Evolutionary conservation across 92 coral and sea anemone species (phyloP).

Genomic region (Bergia sp.): DNA sequence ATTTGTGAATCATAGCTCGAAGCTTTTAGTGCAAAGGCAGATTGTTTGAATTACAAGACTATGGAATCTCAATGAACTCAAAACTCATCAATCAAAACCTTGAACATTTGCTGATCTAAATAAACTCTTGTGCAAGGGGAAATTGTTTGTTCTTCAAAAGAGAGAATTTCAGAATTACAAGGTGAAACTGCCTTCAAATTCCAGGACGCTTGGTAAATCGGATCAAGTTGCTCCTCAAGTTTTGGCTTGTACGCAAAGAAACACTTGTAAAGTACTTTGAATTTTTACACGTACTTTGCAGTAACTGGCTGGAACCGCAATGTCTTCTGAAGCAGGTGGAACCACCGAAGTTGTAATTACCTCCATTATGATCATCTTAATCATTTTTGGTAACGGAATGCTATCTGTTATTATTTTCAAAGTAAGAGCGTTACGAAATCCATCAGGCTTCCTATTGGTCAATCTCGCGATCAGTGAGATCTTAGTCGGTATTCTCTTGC

Average conservation of each 20-base stretch:
- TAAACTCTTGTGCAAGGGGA: background rate
- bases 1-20: background rate
- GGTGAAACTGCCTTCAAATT: background rate
- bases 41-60: too few species aligned
- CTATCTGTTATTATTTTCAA: slow-evolving; percentile 69
- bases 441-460: slow-evolving; percentile 76
- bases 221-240: too few species aligned
- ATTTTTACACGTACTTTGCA: background rate
- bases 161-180: too few species aligned
- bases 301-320: background rate
- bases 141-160: too few species aligned
- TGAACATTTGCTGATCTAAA: background rate
- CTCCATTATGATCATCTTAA: slow-evolving; percentile 55
- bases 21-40: too few species aligned
- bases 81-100: background rate
- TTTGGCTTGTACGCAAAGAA: background rate
- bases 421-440: slow-evolving; percentile 77
- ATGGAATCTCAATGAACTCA: background rate
- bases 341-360: slow-evolving; percentile 51
- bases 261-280: too few species aligned
- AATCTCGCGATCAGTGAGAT: slow-evolving; percentile 81
- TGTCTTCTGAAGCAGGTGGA: slow-evolving; percentile 34
- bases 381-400: slow-evolving; percentile 65
- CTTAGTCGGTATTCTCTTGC: slow-evolving; percentile 63
- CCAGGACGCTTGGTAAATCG: background rate